A percentile compares a stretch with the other conserved stretches of the same genome.
These are phyloP conservation scores for Himalopsyche tibetana DNA, from an alignment of 2,888 invertebrate species.

Conservation along the genomic window DNA sequence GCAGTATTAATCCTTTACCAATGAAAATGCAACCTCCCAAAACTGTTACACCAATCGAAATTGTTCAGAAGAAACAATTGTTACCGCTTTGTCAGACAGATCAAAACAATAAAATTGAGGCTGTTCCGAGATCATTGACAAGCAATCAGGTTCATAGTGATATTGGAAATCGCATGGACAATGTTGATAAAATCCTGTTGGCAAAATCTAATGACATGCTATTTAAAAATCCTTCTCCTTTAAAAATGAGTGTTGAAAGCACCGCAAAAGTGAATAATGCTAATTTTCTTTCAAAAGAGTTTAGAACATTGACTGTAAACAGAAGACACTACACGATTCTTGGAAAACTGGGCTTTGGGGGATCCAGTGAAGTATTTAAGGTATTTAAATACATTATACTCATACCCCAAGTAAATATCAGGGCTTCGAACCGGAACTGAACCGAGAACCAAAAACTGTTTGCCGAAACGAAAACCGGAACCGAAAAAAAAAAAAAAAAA, in stretches of 20 bases:
- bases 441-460: too few relatives aligned
- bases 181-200: constrained; percentile 52
- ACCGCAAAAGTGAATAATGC: not conserved
- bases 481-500: too few relatives aligned
- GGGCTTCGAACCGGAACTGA: too few relatives aligned
- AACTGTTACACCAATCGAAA: not conserved
- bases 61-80: not conserved
- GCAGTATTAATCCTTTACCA: not conserved
- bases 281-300: constrained; percentile 69
- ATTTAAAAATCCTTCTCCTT: not conserved
- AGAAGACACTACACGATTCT: constrained; percentile 84
- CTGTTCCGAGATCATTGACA: not conserved
- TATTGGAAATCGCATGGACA: not conserved
- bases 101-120: constrained; percentile 18
- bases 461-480: too few relatives aligned
- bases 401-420: not conserved
- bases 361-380: constrained; percentile 89
- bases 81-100: not conserved
- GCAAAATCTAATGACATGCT: constrained; percentile 67
- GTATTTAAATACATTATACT: constrained; percentile 67
- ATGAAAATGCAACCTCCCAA: constrained; percentile 4
- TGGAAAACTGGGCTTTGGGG: constrained; percentile 90
- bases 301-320: constrained; percentile 81
- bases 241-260: not conserved
- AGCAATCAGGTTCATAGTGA: not conserved